Evolutionary conservation across 2,113 vertebrate genomes (phyloP).

Genomic region (Heliornis fulica): DNA sequence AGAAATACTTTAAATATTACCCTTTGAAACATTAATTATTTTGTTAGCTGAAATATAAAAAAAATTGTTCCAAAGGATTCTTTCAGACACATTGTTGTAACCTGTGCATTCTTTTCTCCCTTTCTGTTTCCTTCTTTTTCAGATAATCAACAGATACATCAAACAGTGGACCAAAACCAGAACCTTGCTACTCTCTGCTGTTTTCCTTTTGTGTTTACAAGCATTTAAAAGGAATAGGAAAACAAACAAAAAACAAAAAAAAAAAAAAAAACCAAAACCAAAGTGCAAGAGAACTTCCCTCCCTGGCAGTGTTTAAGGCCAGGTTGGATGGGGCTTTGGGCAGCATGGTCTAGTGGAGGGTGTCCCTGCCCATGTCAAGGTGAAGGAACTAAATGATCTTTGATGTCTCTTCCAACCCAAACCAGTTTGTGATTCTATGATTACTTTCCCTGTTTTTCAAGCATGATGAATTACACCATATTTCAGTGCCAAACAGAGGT

Average conservation of each 20-base stretch:
- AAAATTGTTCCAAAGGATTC: not conserved
- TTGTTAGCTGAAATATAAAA: not conserved
- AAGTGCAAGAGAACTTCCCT: not conserved
- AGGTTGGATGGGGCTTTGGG: too few species aligned
- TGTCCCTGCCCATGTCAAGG: too few species aligned
- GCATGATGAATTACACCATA: not conserved
- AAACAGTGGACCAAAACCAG: not conserved
- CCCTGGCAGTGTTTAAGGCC: too few species aligned
- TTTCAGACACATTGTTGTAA: not conserved
- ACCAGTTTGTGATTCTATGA: too few species aligned
- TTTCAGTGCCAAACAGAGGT: not conserved
- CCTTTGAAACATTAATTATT: not conserved
- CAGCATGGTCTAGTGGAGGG: too few species aligned
- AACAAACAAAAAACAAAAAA: too few species aligned
- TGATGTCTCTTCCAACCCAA: too few species aligned
- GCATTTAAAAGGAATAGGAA: not conserved
- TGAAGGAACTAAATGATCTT: too few species aligned
- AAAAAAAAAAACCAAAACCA: not conserved
- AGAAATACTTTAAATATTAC: not conserved
- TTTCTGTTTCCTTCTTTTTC: not conserved
- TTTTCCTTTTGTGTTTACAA: not conserved
- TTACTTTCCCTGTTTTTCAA: not conserved
- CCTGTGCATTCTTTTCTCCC: not conserved
- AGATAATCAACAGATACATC: not conserved
- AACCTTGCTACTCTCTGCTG: not conserved